Conservation (phyloP, 2,888 invertebrate species). For the Physocephala rufipes region DNA sequence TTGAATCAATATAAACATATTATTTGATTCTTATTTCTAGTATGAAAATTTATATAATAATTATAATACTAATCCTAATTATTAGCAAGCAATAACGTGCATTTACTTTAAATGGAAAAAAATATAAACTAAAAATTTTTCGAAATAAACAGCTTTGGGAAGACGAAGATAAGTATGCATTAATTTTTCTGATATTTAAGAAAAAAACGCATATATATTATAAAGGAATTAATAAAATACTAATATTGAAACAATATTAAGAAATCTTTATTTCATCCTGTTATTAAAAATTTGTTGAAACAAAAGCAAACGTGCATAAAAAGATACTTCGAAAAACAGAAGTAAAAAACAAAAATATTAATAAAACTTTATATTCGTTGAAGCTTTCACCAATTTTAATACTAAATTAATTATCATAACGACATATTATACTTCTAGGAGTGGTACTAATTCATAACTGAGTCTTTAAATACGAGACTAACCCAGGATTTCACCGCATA, state of each 20-base stretch:
- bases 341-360: neutral
- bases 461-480: slow-evolving; percentile 21
- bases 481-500: slow-evolving; percentile 32
- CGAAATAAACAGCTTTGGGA: too few relatives aligned
- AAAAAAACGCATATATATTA: neutral
- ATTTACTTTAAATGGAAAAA: neutral
- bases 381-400: slow-evolving; percentile 4
- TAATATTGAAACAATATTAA: neutral
- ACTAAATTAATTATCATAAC: neutral
- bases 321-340: neutral
- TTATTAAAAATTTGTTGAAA: neutral
- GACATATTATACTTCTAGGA: neutral
- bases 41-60: slow-evolving; percentile 23
- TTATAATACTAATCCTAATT: neutral
- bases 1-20: too few relatives aligned
- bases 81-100: neutral
- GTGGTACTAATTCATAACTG: slow-evolving; percentile 26
- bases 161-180: too few relatives aligned
- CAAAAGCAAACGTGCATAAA: neutral
- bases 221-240: neutral
- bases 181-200: too few relatives aligned
- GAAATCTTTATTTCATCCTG: too few relatives aligned
- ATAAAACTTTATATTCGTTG: neutral
- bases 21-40: too few relatives aligned
- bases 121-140: too few relatives aligned